These are phyloP conservation scores for Synanthedon formicaeformis DNA, from an alignment of 2,888 invertebrate species.

Conservation along the genomic window DNA sequence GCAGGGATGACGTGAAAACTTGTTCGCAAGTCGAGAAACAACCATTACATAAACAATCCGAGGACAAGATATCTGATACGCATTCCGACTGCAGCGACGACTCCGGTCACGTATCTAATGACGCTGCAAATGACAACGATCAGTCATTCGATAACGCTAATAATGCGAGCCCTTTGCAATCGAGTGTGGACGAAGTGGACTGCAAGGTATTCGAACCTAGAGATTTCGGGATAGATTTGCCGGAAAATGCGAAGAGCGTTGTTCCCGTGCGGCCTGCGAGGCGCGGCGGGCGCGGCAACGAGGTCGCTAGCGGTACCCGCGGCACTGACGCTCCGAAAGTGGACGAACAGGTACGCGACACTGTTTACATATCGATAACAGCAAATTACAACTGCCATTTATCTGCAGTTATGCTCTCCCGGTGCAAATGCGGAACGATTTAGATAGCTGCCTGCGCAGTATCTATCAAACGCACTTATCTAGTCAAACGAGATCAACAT, in stretches of 20 bases:
- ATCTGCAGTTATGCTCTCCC: conserved; percentile 20
- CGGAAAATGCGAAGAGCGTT: conserved; percentile 49
- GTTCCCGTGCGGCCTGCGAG: conserved; percentile 61
- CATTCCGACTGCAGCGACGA: conserved; percentile 82
- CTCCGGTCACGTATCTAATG: conserved; percentile 85
- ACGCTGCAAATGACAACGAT: conserved; percentile 80
- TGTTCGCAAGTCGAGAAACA: conserved; percentile 49
- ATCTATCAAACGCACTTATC: conserved; percentile 24
- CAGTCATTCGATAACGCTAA: conserved; percentile 43
- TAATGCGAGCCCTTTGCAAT: conserved; percentile 33
- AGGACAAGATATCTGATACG: conserved; percentile 69
- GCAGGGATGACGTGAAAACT: conserved; percentile 49
- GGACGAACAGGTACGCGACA: conserved; percentile 68
- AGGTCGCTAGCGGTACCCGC: conserved; percentile 68
- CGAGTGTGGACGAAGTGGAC: conserved; percentile 43
- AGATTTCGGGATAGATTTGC: conserved; percentile 48
- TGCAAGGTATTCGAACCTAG: conserved; percentile 51
- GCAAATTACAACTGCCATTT: conserved; percentile 54
- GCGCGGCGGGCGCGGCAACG: conserved; percentile 56
- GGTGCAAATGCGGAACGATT: conserved; percentile 26
- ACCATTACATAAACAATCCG: conserved; percentile 45
- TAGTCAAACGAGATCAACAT: conserved; percentile 25
- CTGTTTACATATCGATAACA: conserved; percentile 63
- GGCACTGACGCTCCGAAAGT: conserved; percentile 62
- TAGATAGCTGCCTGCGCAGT: conserved; percentile 29